Evolutionary conservation across 2,797 vertebrate genomes (phyloP).

Genomic region (Acipenser ruthenus): DNA sequence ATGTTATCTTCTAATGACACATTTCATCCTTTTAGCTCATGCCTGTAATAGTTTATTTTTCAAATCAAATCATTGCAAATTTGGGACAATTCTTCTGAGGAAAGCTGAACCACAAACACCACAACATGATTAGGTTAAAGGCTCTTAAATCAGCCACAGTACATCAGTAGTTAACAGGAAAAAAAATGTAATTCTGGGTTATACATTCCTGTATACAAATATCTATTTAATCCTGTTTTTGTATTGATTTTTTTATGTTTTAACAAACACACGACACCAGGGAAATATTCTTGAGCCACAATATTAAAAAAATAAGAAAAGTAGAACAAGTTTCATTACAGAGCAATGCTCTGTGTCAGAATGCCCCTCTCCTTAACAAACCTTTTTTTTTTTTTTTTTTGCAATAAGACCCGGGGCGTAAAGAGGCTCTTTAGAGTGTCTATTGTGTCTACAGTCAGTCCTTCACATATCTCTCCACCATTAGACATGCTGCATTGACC

Average conservation of each 20-base stretch:
- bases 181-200: no score
- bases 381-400: slow-evolving; percentile 45
- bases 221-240: slow-evolving; percentile 73
- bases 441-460: slow-evolving; percentile 71
- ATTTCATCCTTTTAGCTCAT: no score
- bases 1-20: no score
- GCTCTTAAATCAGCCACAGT: no score
- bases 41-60: no score
- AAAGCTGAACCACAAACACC: no score
- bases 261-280: slow-evolving; percentile 72
- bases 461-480: slow-evolving; percentile 73
- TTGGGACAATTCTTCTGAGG: no score
- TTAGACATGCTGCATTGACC: slow-evolving; percentile 77
- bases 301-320: slow-evolving; percentile 56
- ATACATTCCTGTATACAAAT: slow-evolving; percentile 66
- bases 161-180: not conserved
- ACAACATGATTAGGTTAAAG: no score
- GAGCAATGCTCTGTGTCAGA: slow-evolving; percentile 59
- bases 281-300: slow-evolving; percentile 70
- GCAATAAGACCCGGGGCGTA: slow-evolving; percentile 74
- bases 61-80: no score
- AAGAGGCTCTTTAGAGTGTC: slow-evolving; percentile 76
- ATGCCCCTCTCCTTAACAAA: slow-evolving; percentile 73
- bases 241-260: slow-evolving; percentile 63
- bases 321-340: slow-evolving; percentile 74